Evolutionary conservation across 2,113 vertebrate species (phyloP), one percentile per base, ranked within the genome.

Genomic region (Melanerpes formicivorus): DNA sequence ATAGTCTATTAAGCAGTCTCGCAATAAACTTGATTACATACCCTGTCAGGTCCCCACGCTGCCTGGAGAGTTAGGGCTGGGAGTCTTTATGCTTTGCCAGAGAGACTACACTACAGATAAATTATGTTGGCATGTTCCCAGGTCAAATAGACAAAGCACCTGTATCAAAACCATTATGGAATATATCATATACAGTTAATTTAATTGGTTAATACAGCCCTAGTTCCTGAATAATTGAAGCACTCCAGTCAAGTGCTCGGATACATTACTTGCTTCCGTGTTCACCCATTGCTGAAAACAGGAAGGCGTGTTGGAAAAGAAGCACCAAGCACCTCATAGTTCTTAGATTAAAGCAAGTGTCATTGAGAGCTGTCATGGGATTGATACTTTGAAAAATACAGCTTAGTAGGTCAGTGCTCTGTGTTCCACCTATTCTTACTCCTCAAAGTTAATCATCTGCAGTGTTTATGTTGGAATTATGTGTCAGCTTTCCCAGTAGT

Each of bases 151-250:
- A 60, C 70, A 87, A 62, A 88, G 29, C 32, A 90, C 42, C 32
- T 93, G 19, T 88, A 59, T 88, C 72, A 84, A 44, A 90, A 56
- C 54, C 10, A 6, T 30, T 69, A 46, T 50, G 74, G 78, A 74
- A 73, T 79, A 10, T 67, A 71, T 87, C 32, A 10, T 65, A 15
- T 82, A 66, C 37, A 79, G 37, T 71, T 86, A 56, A 23, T 81
- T 71, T 92, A 74, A 72, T 71, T 60, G 37, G 37, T 78, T 84
- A 69, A 55, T 84, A 46, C 63, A n/a, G 25, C 44, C 37, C 59
- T 84, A 72, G 42, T 75, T 83, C 25, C 48, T 92, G 66, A 88
- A 88, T 78, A 88, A 80, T 32, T 69, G 30, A 91, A 90, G 21
- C 48, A n/a, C 74, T 92, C 54, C 29, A 44, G 7, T 71, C 8